These are phyloP conservation scores for Gastrophryne carolinensis DNA, from an alignment of 2,797 vertebrate genomes.

Conservation along the genomic window DNA sequence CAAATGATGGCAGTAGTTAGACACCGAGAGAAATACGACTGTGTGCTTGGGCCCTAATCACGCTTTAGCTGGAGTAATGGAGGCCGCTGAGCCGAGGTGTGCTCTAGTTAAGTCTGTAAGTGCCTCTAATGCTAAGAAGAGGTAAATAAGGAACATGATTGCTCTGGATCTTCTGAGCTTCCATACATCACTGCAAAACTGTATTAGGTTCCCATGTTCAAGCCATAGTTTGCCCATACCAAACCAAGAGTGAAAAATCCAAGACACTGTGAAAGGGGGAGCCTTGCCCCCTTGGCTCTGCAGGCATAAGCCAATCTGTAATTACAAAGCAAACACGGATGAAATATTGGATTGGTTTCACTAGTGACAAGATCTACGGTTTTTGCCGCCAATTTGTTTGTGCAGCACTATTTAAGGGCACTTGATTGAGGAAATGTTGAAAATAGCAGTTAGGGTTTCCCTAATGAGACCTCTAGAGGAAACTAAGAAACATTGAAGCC, in stretches of 20 bases:
- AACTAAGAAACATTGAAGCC: slow-evolving; percentile 64
- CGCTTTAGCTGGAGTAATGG: neutral
- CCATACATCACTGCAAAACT: slow-evolving; percentile 26
- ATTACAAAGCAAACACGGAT: slow-evolving; percentile 73
- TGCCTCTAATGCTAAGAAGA: neutral
- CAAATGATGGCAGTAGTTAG: slow-evolving; percentile 56
- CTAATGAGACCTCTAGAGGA: slow-evolving; percentile 79
- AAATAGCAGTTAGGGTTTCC: slow-evolving; percentile 75
- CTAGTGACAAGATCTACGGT: slow-evolving; percentile 68
- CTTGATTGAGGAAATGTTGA: slow-evolving; percentile 78
- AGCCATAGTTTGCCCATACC: slow-evolving; percentile 25
- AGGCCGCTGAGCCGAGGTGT: slow-evolving; percentile 12
- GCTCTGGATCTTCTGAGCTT: neutral
- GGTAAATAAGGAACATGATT: slow-evolving; percentile 43
- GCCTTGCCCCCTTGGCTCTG: slow-evolving; percentile 52
- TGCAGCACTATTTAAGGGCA: slow-evolving; percentile 75
- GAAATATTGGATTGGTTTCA: slow-evolving; percentile 65
- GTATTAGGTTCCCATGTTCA: slow-evolving; percentile 17
- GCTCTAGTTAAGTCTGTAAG: slow-evolving; percentile 25
- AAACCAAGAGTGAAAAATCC: slow-evolving; percentile 36
- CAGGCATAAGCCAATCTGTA: slow-evolving; percentile 61
- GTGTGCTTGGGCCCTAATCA: neutral
- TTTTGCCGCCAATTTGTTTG: slow-evolving; percentile 72
- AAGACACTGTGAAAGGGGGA: slow-evolving; percentile 28
- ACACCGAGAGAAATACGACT: neutral